Evolutionary conservation across 1,140 invertebrate species (phyloP), one percentile per base, ranked within the genome.

Genomic region (Aphaenogaster floridana): DNA sequence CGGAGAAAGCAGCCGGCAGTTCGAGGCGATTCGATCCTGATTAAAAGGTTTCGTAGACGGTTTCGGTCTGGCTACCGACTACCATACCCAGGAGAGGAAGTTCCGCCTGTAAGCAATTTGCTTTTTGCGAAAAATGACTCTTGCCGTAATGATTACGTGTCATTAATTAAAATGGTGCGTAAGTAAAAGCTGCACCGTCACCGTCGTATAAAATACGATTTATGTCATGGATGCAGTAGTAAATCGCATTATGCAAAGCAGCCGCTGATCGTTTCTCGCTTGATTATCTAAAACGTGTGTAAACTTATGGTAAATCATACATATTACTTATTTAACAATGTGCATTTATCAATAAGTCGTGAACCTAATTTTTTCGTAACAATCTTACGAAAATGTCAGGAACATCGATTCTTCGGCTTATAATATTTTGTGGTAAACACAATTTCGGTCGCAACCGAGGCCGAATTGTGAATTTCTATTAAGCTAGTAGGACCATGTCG

Each of bases 21-120:
- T 79, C 64, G 72, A 88, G 84, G 79, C 91, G 92, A 91, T 92
- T 92, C 91, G 86, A 91, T 92, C 88, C 92, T 93, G 92, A 93
- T 93, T 93, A 93, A 93, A 92, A 93, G 92, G 72, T 86, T 87
- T 88, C 88, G 36, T 68, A 69, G 72, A 84, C 87, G 89, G 66
- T 90, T 88, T 91, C 66, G 54, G 42, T 34, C 77, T 63, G 72
- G 81, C 86, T 71, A 64, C 28, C 77, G 80, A 71, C 77, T 59
- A 64, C 86, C 66, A 52, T 39, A 13, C 21, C 11, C 52, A 2
- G 6, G 42, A 1, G 48, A 84, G 69, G 54, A 74, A 84, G 76
- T 72, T 74, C 45, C 69, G 17, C 54, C 34, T 34, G 17, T 71
- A 54, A n/a, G 80, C 80, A 76, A 76, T 84, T 84, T 80, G 63